Percentiles rank a stretch among this genome's conserved stretches.
Evolutionary conservation across 2,797 vertebrate species (phyloP).

Genomic region (Rhinoraja longicauda): DNA sequence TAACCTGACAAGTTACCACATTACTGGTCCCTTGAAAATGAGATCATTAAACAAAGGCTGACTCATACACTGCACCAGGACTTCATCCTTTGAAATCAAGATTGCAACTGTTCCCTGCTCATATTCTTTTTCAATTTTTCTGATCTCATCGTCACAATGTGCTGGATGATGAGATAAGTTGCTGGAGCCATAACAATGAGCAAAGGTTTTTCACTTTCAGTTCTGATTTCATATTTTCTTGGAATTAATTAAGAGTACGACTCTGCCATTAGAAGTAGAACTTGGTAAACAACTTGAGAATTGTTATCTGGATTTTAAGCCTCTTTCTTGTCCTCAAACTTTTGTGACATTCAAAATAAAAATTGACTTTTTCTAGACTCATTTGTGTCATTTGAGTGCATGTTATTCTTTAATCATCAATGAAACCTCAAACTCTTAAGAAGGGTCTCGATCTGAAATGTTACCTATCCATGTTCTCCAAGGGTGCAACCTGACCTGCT

Average conservation of each 20-base stretch:
- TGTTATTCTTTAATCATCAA: not conserved
- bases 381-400: not conserved
- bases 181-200: not conserved
- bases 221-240: not conserved
- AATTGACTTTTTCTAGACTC: not conserved
- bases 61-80: not conserved
- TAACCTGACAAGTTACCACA: not conserved
- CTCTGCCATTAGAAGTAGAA: not conserved
- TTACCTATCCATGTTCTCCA: too few species aligned
- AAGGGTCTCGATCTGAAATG: too few species aligned
- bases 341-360: not conserved
- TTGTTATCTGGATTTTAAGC: not conserved
- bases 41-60: constrained; percentile 10
- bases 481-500: too few species aligned
- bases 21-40: not conserved
- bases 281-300: not conserved
- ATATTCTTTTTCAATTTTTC: not conserved
- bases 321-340: not conserved
- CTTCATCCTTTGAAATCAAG: not conserved
- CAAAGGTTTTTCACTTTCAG: not conserved
- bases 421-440: not conserved
- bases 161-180: too few species aligned
- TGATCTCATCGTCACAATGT: not conserved
- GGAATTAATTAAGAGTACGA: not conserved
- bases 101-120: not conserved